Conservation (phyloP, 37 sponge, comb jelly and placozoan genomes). For the Theonella swinhoei region DNA sequence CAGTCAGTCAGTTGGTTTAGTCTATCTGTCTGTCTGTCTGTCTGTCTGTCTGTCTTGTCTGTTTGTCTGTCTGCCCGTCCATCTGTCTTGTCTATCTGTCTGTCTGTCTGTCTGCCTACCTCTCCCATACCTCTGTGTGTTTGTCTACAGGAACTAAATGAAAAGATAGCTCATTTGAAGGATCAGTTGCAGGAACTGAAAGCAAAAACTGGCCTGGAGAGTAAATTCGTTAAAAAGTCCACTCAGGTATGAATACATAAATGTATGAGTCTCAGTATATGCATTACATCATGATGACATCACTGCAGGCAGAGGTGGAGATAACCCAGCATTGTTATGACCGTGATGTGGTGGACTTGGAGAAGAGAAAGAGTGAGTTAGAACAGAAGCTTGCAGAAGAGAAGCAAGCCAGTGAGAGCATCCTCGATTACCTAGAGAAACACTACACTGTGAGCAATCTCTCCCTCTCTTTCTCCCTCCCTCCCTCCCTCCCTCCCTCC, state of each 20-base stretch:
- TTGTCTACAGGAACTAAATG: constrained; percentile 84
- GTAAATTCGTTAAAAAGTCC: constrained; percentile 81
- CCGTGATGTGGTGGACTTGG: constrained; percentile 38
- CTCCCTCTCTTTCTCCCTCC: background rate
- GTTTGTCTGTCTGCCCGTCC: too few species aligned
- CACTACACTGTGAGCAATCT: constrained; percentile 62
- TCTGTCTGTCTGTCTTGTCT: too few species aligned
- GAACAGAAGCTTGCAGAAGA: constrained; percentile 83
- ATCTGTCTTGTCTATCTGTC: too few species aligned
- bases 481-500: constrained; percentile 4
- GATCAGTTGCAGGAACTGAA: constrained; percentile 88
- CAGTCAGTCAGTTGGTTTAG: too few species aligned
- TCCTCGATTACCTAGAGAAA: constrained; percentile 74
- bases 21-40: too few species aligned
- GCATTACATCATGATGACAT: background rate
- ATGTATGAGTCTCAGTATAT: background rate
- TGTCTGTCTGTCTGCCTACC: too few species aligned
- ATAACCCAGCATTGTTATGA: constrained; percentile 45
- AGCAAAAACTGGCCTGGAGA: constrained; percentile 70
- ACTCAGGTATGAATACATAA: constrained; percentile 59
- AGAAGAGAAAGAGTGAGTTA: constrained; percentile 45
- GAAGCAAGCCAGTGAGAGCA: constrained; percentile 57
- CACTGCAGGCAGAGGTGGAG: constrained; percentile 63
- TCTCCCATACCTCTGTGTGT: too few species aligned
- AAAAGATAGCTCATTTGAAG: constrained; percentile 89